Evolutionary conservation across 2,888 invertebrate genomes (phyloP).

Genomic region (Odontomyia ornata): DNA sequence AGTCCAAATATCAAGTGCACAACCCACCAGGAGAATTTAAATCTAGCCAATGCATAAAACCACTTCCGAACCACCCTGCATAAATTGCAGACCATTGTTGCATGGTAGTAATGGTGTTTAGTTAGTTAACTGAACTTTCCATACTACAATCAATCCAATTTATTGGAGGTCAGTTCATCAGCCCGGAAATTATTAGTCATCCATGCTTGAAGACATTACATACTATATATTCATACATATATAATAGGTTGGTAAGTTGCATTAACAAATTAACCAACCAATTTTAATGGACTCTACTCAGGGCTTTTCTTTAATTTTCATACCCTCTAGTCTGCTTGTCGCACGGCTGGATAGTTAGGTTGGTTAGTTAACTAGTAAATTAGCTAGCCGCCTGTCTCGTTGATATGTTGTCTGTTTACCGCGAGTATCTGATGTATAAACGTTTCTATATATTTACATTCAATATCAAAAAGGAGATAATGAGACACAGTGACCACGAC

Average conservation of each 20-base stretch:
- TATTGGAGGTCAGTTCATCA: constrained; percentile 43
- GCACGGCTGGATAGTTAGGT: not conserved
- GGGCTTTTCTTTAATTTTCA: not conserved
- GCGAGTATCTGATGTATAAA: not conserved
- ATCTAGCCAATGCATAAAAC: not conserved
- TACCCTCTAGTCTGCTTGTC: not conserved
- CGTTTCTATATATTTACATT: not conserved
- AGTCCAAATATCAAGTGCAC: no score
- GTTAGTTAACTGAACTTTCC: constrained; percentile 13
- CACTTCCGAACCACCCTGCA: constrained; percentile 4
- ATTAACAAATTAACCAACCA: not conserved
- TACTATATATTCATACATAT: not conserved
- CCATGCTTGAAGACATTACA: constrained; percentile 30
- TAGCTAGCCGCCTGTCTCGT: not conserved
- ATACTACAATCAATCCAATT: constrained; percentile 37
- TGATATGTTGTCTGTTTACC: not conserved
- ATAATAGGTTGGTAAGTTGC: no score
- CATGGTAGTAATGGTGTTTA: not conserved
- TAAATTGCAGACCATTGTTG: no score
- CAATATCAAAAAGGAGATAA: not conserved
- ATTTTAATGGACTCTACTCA: not conserved
- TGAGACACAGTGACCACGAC: constrained; percentile 1
- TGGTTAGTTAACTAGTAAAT: not conserved
- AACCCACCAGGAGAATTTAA: no score
- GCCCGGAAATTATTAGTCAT: constrained; percentile 44